Percentiles rank a stretch among this genome's conserved stretches.
Conservation (phyloP, 2,888 invertebrate genomes). For the Podotricha telesiphe region DNA sequence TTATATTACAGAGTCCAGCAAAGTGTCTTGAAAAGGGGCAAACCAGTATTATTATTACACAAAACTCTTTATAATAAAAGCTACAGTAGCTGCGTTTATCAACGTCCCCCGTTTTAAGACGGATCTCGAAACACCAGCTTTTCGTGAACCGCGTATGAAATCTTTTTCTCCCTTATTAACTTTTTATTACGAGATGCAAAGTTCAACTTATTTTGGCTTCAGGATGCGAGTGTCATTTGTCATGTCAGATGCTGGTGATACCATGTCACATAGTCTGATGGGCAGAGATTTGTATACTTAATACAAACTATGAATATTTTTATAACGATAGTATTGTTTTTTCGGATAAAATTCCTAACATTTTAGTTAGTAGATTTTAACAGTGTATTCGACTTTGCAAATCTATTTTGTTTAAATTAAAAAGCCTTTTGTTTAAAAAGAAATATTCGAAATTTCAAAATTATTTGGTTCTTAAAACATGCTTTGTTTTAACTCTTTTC, state of each 20-base stretch:
- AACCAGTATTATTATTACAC: conserved; percentile 35
- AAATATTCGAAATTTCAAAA: no score
- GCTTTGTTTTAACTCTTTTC: no score
- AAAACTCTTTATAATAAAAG: conserved; percentile 34
- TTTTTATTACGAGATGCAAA: conserved; percentile 35
- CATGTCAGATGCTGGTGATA: conserved; percentile 77
- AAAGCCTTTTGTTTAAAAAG: no score
- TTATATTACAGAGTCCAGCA: neutral
- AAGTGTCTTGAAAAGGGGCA: conserved; percentile 7
- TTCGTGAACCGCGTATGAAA: conserved; percentile 46
- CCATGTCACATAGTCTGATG: conserved; percentile 66
- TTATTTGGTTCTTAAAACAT: no score
- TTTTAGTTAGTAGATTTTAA: neutral
- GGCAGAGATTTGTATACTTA: conserved; percentile 70
- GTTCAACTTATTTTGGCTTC: conserved; percentile 55
- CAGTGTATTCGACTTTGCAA: no score
- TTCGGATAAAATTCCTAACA: conserved; percentile 32
- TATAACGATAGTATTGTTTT: conserved; percentile 42
- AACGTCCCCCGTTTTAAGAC: conserved; percentile 64
- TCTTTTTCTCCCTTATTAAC: conserved; percentile 24
- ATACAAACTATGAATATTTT: conserved; percentile 73
- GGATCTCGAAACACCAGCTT: conserved; percentile 55
- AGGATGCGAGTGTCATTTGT: conserved; percentile 68
- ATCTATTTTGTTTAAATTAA: no score
- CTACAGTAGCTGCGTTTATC: conserved; percentile 55